Conservation (phyloP, 2,888 invertebrate species). For the Plagiodera versicolora region DNA sequence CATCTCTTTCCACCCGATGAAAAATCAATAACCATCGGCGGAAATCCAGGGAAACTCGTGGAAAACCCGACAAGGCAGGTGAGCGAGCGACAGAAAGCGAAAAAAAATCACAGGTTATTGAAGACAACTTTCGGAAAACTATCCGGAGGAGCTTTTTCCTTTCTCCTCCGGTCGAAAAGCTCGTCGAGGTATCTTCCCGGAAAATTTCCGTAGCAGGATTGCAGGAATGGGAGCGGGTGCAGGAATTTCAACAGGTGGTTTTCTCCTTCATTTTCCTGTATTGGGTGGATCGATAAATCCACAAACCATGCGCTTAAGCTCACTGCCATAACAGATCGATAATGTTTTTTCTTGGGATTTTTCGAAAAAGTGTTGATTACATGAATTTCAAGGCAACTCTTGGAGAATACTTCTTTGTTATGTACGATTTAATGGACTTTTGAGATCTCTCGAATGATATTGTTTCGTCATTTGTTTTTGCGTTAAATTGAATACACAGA, state of each 20-base stretch:
- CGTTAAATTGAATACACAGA: too few species aligned
- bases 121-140: slow-evolving; percentile 22
- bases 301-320: too few species aligned
- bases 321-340: too few species aligned
- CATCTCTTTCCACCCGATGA: neutral
- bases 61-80: neutral
- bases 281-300: too few species aligned
- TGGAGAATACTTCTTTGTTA: too few species aligned
- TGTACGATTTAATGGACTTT: too few species aligned
- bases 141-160: slow-evolving; percentile 21
- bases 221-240: slow-evolving; percentile 12
- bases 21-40: slow-evolving; percentile 10
- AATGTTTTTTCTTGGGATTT: too few species aligned
- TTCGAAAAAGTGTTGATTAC: too few species aligned
- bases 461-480: too few species aligned
- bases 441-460: too few species aligned
- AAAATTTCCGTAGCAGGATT: slow-evolving; percentile 28
- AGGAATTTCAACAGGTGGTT: slow-evolving; percentile 18
- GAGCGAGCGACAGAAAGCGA: neutral
- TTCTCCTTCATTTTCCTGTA: slow-evolving; percentile 14
- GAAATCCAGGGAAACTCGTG: neutral
- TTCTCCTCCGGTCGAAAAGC: slow-evolving; percentile 26
- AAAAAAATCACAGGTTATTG: slow-evolving; percentile 14
- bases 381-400: too few species aligned
- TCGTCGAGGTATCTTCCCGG: slow-evolving; percentile 33